Percentiles rank a stretch among this genome's conserved stretches.
Conservation (phyloP, 2,113 vertebrate species). For the Oreochromis aureus region DNA sequence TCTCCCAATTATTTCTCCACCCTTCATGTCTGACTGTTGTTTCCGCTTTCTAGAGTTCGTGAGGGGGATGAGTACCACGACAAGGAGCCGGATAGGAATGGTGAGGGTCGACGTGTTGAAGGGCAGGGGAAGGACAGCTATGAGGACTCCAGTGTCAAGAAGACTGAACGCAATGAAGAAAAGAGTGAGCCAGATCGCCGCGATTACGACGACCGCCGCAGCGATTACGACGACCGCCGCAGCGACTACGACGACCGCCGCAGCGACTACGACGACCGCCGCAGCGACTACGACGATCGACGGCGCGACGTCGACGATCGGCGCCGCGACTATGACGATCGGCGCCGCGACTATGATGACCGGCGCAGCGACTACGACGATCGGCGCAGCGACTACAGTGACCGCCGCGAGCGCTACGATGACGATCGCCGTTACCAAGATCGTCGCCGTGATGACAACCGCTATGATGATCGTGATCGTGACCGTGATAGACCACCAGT, state of each 20-base stretch:
- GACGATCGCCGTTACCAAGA: slow-evolving; percentile 28
- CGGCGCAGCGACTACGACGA: background rate
- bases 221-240: background rate
- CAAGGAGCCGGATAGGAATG: background rate
- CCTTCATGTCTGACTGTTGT: background rate
- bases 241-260: background rate
- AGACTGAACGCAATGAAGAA: background rate
- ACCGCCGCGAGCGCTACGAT: background rate
- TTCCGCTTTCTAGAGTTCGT: slow-evolving; percentile 16
- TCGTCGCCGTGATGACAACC: background rate
- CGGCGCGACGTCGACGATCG: slow-evolving; percentile 1
- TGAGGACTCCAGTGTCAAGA: background rate
- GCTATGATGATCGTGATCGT: slow-evolving; percentile 19
- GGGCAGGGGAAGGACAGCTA: background rate
- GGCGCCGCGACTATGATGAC: background rate
- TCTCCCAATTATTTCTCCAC: background rate
- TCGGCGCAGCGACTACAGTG: background rate
- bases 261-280: background rate
- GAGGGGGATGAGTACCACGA: background rate
- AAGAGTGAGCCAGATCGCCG: background rate
- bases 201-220: background rate
- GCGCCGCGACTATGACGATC: background rate
- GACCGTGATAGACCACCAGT: slow-evolving; percentile 32
- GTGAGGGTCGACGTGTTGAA: background rate
- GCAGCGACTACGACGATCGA: background rate